These are phyloP conservation scores for Harmothoe impar DNA, from an alignment of 2,888 invertebrate genomes.

Conservation along the genomic window DNA sequence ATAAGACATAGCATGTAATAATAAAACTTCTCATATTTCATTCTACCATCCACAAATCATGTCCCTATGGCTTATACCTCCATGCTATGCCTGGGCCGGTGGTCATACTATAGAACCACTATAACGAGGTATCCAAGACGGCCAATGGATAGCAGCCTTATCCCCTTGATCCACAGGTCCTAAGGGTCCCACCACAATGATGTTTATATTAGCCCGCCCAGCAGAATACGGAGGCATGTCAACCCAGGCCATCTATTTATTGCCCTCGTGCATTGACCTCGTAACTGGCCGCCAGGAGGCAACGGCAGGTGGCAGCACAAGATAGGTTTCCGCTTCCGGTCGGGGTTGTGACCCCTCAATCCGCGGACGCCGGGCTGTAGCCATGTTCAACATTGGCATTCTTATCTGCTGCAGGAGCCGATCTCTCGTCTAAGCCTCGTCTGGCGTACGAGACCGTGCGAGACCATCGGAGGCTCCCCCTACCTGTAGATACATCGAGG, in stretches of 20 bases:
- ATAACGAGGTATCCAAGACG: conserved; percentile 9
- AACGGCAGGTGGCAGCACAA: conserved; percentile 23
- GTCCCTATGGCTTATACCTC: too few species aligned
- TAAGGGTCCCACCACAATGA: background rate
- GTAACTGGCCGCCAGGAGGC: conserved; percentile 16
- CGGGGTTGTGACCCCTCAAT: conserved; percentile 41
- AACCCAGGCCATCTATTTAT: background rate
- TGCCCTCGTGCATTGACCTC: conserved; percentile 41
- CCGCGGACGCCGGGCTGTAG: background rate
- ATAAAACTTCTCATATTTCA: too few species aligned
- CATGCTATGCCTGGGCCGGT: too few species aligned
- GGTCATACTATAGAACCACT: too few species aligned
- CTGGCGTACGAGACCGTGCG: conserved; percentile 34
- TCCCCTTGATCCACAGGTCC: background rate
- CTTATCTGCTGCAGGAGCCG: conserved; percentile 21
- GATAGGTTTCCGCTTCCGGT: conserved; percentile 58
- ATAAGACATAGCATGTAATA: too few species aligned
- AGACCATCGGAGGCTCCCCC: background rate
- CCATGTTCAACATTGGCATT: conserved; percentile 51
- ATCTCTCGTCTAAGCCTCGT: conserved; percentile 46
- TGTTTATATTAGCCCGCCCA: background rate
- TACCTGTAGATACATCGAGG: conserved; percentile 26
- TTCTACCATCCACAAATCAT: too few species aligned
- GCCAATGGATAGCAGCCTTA: background rate
- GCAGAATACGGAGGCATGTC: background rate